A percentile compares a stretch with the other conserved stretches of the same genome.
Evolutionary conservation across 2,888 invertebrate species (phyloP).

Genomic region (Cheilosia variabilis): DNA sequence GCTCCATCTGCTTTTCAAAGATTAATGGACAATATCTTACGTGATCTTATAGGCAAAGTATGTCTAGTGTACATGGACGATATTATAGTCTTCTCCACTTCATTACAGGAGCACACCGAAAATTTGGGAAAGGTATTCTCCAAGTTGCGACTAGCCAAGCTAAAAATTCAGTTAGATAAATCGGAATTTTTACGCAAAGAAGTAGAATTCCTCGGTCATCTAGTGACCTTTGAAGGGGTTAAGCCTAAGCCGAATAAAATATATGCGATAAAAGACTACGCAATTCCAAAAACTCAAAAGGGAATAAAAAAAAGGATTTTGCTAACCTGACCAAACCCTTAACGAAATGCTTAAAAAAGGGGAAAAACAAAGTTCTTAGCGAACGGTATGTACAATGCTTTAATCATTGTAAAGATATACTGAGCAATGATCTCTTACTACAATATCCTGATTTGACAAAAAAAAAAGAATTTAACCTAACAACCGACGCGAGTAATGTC

Average conservation of each 20-base stretch:
- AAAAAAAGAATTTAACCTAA: conserved; percentile 19
- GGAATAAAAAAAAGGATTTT: conserved; percentile 11
- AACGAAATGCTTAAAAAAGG: conserved; percentile 25
- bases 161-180: conserved; percentile 16
- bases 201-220: conserved; percentile 78
- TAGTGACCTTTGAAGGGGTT: conserved; percentile 75
- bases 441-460: conserved; percentile 35
- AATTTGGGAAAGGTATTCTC: neutral
- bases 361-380: neutral
- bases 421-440: conserved; percentile 23
- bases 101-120: conserved; percentile 9
- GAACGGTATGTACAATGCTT: conserved; percentile 22
- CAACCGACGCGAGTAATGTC: conserved; percentile 27
- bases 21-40: conserved; percentile 13
- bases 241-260: conserved; percentile 77
- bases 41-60: too few relatives aligned
- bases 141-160: conserved; percentile 3
- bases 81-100: conserved; percentile 3
- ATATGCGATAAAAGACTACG: neutral
- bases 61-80: conserved; percentile 9
- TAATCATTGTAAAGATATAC: conserved; percentile 20
- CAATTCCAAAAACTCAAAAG: neutral
- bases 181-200: conserved; percentile 77
- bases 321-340: conserved; percentile 13
- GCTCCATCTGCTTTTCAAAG: conserved; percentile 28